A percentile compares a stretch with the other conserved stretches of the same genome.
Evolutionary conservation across 2,888 invertebrate species (phyloP).

Genomic region (Emesis castigata): DNA sequence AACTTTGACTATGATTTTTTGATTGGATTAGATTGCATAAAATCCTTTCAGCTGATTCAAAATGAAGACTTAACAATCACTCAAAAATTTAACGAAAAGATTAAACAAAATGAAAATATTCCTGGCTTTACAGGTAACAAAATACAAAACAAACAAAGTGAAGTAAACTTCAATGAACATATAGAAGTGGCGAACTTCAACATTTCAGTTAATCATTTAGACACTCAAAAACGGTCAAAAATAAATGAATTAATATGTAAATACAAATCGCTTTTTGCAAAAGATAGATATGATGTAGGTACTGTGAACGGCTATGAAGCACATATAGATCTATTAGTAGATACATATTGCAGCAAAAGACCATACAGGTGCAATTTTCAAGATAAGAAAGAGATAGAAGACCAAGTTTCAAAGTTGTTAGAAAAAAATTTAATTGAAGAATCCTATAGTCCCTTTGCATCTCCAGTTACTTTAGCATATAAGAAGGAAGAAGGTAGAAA

Average conservation of each 20-base stretch:
- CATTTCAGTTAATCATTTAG: slow-evolving; percentile 22
- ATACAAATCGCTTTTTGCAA: background rate
- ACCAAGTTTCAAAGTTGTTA: no score
- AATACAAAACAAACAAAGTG: background rate
- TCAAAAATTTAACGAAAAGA: slow-evolving; percentile 21
- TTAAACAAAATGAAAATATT: background rate
- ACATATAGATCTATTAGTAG: no score
- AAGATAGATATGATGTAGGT: background rate
- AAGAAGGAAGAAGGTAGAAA: no score
- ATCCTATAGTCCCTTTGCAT: no score
- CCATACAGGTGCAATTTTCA: no score
- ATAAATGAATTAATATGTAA: background rate
- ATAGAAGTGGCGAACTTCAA: slow-evolving; percentile 15
- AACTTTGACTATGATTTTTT: slow-evolving; percentile 68
- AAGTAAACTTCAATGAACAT: slow-evolving; percentile 41
- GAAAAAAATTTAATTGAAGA: no score
- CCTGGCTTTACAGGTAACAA: slow-evolving; percentile 5
- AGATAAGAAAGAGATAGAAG: no score
- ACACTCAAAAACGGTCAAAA: slow-evolving; percentile 15
- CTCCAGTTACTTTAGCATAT: no score
- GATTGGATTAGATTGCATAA: slow-evolving; percentile 64
- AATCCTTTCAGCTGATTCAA: slow-evolving; percentile 62
- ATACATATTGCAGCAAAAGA: no score
- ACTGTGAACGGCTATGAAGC: no score
- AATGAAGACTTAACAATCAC: slow-evolving; percentile 61